Base-by-base conservation (phyloP, 2,888 invertebrate species). In the Euzophera pinguis region DNA sequence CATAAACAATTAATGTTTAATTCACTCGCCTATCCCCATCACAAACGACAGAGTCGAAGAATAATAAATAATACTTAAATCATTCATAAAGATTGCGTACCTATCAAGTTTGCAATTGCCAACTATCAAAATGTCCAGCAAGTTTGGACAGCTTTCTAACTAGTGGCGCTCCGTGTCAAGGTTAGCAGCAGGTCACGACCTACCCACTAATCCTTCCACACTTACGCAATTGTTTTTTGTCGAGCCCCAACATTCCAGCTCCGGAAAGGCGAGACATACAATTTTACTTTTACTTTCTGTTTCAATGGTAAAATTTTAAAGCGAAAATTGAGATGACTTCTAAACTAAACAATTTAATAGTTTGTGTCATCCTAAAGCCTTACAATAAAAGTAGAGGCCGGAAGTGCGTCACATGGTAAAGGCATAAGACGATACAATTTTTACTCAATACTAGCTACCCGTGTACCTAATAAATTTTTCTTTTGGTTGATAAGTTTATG, bases 111-210 rank as follows among this genome's bases (percentile, higher is more conserved):
- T 32, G 39, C 45, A 42, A 43, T 34, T 13, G 52, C 13, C 53
- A 57, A 52, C 39, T 57, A 58, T 63, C 61, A 54, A 56, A 67
- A 53, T 54, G 62, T 58, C 65, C 63, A 64, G 73, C 71, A 70
- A 53, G 73, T 73, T 51, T 6, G 32, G 16, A 70, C 71, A 70
- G 83, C 87, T 87, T 85, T 87, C 87, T 71, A 65, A 62, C 57
- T 69, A 56, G 59, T 65, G 63, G 67, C 65, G 67, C 71, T 75
- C 81, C 84, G 82, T 87, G 87, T 87, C 89, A 89, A 89, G 88
- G 89, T 73, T 83, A 73, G 61, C 80, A 55, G 61, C 64, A 57
- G 61, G 59, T 57, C 56, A 52, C 61, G 71, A 63, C 71, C 75
- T 75, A 61, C 56, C 64, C 66, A 66, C 69, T 75, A 71, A 72